These are phyloP conservation scores for Adineta ricciae DNA, from an alignment of 2,888 invertebrate species.

Conservation along the genomic window DNA sequence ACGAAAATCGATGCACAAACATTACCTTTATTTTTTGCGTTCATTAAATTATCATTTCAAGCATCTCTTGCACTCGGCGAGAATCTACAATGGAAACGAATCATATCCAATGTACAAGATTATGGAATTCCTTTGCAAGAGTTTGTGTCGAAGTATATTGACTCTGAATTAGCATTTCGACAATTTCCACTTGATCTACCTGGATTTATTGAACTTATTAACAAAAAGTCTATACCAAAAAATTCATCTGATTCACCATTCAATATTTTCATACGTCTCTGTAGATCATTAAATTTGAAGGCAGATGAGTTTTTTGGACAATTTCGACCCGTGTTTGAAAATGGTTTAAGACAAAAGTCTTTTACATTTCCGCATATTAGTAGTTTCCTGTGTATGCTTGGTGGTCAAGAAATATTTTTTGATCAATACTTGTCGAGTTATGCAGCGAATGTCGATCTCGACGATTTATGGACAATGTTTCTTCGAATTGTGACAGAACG, in stretches of 20 bases:
- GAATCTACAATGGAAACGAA: background rate
- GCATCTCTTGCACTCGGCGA: background rate
- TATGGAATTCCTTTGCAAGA: background rate
- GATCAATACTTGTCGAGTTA: background rate
- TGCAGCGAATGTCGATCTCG: background rate
- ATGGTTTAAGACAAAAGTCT: background rate
- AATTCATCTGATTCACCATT: too few relatives aligned
- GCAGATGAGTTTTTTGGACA: background rate
- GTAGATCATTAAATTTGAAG: background rate
- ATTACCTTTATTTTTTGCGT: background rate
- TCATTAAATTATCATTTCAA: slow-evolving; percentile 6
- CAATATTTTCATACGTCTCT: too few relatives aligned
- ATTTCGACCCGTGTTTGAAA: background rate
- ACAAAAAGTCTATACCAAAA: background rate
- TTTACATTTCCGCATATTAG: background rate
- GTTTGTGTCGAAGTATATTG: background rate
- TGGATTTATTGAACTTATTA: background rate
- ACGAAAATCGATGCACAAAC: background rate
- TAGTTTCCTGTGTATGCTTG: background rate
- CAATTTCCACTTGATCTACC: background rate
- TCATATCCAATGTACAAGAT: background rate
- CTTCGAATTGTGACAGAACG: background rate
- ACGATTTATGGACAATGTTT: background rate
- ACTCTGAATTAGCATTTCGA: background rate
- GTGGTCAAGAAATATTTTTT: background rate